phyloP scores from a whole-genome alignment of 1,140 invertebrate species.

The Pachypsylla venusta region DNA sequence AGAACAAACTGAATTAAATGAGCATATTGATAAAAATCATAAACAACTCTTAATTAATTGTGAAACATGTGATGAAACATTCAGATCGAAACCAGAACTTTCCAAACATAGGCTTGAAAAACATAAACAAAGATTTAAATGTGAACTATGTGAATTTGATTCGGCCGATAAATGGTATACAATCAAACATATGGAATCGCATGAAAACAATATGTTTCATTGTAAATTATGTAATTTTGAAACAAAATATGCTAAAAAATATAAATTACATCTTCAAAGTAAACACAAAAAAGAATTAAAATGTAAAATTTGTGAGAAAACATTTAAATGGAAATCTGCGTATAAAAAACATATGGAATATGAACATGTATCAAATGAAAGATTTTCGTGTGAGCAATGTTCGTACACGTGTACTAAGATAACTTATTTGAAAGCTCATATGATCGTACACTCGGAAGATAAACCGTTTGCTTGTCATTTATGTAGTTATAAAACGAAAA shows the following conservation, averaged over 20 bases:
- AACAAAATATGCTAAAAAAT: not conserved
- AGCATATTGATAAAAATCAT: not conserved
- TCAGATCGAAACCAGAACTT: not conserved
- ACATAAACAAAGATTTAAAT: not conserved
- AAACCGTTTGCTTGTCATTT: not conserved
- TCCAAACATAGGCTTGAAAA: not conserved
- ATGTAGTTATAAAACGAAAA: not conserved
- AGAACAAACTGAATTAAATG: constrained; percentile 3
- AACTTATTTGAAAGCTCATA: constrained; percentile 1
- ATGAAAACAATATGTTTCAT: not conserved
- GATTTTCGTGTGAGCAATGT: not conserved
- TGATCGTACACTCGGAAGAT: not conserved
- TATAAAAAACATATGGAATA: constrained; percentile 6
- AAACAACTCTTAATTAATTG: not conserved
- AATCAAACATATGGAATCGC: not conserved
- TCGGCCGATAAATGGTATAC: not conserved
- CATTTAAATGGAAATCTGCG: not conserved
- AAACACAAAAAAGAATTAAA: constrained; percentile 1
- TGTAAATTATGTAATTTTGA: not conserved
- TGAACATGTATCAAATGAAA: not conserved
- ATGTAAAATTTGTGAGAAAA: not conserved
- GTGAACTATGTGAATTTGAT: constrained; percentile 6
- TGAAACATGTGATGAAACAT: not conserved
- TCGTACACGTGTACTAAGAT: constrained; percentile 2
- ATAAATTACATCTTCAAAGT: not conserved